These are phyloP conservation scores for Aporrectodea caliginosa DNA, from an alignment of 1,140 invertebrate species.

Conservation along the genomic window DNA sequence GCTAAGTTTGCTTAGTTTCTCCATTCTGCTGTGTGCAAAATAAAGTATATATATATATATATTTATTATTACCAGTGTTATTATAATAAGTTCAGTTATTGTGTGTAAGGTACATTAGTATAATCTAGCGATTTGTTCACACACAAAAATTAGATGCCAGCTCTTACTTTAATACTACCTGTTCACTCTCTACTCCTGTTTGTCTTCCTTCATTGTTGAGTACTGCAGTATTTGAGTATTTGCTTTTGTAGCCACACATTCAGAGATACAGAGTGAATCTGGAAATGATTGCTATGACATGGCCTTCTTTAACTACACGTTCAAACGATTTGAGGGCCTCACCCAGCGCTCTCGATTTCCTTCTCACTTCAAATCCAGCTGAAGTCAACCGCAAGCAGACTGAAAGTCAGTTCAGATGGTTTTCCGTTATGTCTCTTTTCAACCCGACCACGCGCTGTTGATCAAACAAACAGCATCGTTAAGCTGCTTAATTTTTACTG, in stretches of 20 bases:
- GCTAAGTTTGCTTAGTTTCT: too few species aligned
- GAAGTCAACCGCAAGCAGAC: too few species aligned
- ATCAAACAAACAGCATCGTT: too few species aligned
- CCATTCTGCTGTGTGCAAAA: too few species aligned
- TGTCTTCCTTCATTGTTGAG: not conserved
- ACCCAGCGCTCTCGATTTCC: slow-evolving; percentile 58
- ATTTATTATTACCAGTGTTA: too few species aligned
- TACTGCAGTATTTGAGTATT: not conserved
- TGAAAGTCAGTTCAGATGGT: too few species aligned
- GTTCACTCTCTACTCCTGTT: too few species aligned
- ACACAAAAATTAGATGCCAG: not conserved
- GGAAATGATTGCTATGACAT: slow-evolving; percentile 79
- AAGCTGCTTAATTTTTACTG: too few species aligned
- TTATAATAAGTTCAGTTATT: too few species aligned
- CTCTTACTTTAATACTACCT: not conserved
- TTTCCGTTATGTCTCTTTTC: too few species aligned
- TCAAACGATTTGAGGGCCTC: slow-evolving; percentile 95
- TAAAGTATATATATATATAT: too few species aligned
- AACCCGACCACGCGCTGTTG: too few species aligned
- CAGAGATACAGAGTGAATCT: slow-evolving; percentile 57
- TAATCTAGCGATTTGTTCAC: not conserved
- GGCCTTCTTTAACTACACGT: slow-evolving; percentile 99
- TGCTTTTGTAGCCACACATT: slow-evolving; percentile 65
- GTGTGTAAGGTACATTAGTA: not conserved
- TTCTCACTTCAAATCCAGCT: not conserved